These are phyloP conservation scores for Festucalex cinctus DNA, from an alignment of 2,113 vertebrate genomes.

Conservation along the genomic window DNA sequence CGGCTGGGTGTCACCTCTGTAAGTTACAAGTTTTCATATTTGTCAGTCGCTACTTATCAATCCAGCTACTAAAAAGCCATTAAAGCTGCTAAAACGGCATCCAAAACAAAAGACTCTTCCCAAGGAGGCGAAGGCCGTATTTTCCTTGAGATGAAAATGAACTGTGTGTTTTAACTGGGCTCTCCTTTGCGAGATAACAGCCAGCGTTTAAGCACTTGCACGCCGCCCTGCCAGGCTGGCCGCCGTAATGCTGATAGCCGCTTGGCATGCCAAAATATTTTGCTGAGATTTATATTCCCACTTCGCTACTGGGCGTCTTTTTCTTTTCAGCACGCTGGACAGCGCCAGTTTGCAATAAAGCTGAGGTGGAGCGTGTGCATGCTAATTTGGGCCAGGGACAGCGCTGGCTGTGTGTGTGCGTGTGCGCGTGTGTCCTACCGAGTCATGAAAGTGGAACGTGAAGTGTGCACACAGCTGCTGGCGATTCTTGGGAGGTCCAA, in stretches of 20 bases:
- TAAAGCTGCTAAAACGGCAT: neutral
- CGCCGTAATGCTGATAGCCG: constrained; percentile 47
- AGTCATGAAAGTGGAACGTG: constrained; percentile 27
- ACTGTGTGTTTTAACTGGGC: constrained; percentile 8
- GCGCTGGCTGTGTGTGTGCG: constrained; percentile 17
- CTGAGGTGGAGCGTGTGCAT: constrained; percentile 39
- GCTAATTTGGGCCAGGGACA: constrained; percentile 51
- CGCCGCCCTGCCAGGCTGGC: constrained; percentile 40
- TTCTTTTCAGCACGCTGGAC: constrained; percentile 58
- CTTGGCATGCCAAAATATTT: constrained; percentile 48
- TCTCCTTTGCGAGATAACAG: constrained; percentile 31
- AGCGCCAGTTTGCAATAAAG: constrained; percentile 50
- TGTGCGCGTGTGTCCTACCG: neutral
- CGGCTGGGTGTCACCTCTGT: too few species aligned
- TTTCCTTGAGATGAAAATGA: neutral
- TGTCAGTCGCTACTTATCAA: neutral
- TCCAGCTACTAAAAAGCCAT: neutral
- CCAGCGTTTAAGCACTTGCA: constrained; percentile 25
- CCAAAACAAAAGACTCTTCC: neutral
- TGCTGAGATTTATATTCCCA: constrained; percentile 50
- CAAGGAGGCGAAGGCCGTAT: neutral
- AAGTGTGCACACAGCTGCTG: constrained; percentile 1
- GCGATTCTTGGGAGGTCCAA: neutral
- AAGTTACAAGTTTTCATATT: too few species aligned
- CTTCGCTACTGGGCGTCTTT: constrained; percentile 14